phyloP scores from a whole-genome alignment of 2,113 vertebrate species.

The Sapajus apella region DNA sequence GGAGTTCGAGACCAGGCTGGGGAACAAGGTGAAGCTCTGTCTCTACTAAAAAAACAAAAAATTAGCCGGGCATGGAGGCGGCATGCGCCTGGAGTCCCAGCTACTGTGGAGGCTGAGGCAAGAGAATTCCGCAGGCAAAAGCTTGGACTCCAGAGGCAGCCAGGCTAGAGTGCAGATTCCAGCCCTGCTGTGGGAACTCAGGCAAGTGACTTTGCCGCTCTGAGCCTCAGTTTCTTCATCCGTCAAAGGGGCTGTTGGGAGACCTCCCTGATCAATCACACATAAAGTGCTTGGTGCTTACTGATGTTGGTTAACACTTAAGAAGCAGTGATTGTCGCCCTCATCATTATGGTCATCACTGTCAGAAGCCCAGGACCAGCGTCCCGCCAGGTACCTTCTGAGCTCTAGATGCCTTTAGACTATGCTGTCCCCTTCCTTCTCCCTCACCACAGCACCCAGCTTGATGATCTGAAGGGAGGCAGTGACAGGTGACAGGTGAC shows the following conservation, averaged over 20 bases:
- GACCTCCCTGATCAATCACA: background rate
- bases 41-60: too few species aligned
- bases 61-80: too few species aligned
- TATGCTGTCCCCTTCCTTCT: background rate
- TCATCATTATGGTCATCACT: accelerated
- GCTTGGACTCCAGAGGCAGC: background rate
- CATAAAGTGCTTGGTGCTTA: accelerated
- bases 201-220: background rate
- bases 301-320: accelerated
- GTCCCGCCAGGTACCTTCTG: too few species aligned
- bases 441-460: background rate
- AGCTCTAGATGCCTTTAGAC: background rate
- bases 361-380: background rate
- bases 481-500: background rate
- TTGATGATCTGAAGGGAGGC: background rate
- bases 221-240: background rate
- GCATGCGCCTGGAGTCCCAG: too few species aligned
- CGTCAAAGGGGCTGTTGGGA: background rate
- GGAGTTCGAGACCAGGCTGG: too few species aligned
- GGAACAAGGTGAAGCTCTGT: too few species aligned
- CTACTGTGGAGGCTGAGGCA: too few species aligned
- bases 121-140: background rate
- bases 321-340: accelerated
- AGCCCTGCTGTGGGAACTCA: background rate
- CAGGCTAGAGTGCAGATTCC: background rate